Evolutionary conservation across 2,113 vertebrate genomes (phyloP).

Genomic region (Odontophorus gujanensis): DNA sequence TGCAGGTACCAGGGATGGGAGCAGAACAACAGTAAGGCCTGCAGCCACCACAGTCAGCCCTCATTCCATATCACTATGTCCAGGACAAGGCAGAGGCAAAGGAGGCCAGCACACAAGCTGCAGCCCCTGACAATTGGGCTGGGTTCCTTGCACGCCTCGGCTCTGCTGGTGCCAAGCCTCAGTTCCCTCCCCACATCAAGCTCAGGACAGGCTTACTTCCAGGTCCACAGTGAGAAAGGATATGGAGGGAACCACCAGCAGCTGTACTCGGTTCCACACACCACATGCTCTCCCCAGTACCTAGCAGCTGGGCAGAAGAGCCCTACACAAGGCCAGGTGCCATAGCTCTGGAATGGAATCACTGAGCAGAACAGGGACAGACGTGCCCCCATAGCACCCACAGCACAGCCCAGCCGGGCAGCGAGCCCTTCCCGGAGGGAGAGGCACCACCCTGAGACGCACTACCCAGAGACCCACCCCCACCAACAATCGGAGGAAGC

Average conservation of each 20-base stretch:
- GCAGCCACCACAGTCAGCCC: background rate
- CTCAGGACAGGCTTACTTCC: background rate
- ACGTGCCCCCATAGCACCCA: background rate
- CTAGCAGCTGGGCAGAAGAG: background rate
- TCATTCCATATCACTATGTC: background rate
- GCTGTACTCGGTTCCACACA: accelerated
- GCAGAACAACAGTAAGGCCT: background rate
- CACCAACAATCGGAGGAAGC: background rate
- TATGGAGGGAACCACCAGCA: accelerated
- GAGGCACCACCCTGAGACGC: background rate
- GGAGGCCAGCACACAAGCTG: background rate
- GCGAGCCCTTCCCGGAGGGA: background rate
- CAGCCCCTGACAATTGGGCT: accelerated
- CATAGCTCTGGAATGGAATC: background rate
- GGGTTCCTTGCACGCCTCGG: accelerated
- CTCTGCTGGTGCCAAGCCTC: background rate
- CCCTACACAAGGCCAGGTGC: background rate
- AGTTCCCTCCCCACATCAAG: background rate
- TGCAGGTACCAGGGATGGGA: accelerated
- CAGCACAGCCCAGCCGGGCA: background rate
- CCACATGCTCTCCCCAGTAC: accelerated
- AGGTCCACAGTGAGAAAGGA: background rate
- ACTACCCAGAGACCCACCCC: background rate
- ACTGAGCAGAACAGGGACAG: background rate
- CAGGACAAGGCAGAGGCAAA: accelerated